A percentile compares a stretch with the other conserved stretches of the same genome.
phyloP scores from a whole-genome alignment of 2,888 invertebrate species.

The Mactromeris polynyma region DNA sequence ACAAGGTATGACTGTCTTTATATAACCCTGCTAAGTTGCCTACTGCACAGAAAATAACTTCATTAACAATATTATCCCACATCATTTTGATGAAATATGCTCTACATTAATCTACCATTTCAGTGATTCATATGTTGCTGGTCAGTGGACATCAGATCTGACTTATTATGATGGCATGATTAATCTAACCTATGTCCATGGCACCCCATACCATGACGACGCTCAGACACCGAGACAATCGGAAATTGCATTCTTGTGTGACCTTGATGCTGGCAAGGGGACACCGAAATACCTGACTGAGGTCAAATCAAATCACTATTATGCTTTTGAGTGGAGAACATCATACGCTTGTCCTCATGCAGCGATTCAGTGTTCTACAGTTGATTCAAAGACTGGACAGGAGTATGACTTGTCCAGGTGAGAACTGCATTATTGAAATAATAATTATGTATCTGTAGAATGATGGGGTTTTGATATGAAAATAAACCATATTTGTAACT shows the following conservation, averaged over 20 bases:
- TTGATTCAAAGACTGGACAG: conserved; percentile 66
- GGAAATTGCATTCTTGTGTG: conserved; percentile 85
- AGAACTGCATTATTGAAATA: too few relatives aligned
- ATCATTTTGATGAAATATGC: too few relatives aligned
- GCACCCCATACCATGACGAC: conserved; percentile 76
- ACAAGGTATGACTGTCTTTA: too few relatives aligned
- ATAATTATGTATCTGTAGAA: too few relatives aligned
- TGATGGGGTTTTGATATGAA: too few relatives aligned
- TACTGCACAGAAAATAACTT: too few relatives aligned
- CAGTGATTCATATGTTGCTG: conserved; percentile 75
- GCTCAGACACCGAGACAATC: conserved; percentile 78
- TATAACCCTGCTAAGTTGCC: too few relatives aligned
- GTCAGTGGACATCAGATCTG: conserved; percentile 76
- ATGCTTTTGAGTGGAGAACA: conserved; percentile 82
- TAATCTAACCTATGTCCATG: conserved; percentile 85
- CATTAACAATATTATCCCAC: too few relatives aligned
- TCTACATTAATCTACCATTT: not conserved
- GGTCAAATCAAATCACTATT: conserved; percentile 74
- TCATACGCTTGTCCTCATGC: conserved; percentile 80
- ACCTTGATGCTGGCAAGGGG: conserved; percentile 81
- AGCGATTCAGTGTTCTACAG: conserved; percentile 80
- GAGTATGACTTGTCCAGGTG: conserved; percentile 84
- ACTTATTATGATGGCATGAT: conserved; percentile 85
- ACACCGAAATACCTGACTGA: conserved; percentile 83
- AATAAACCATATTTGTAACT: too few relatives aligned